Evolutionary conservation across 2,113 vertebrate genomes (phyloP).

Genomic region (Kryptolebias marmoratus): DNA sequence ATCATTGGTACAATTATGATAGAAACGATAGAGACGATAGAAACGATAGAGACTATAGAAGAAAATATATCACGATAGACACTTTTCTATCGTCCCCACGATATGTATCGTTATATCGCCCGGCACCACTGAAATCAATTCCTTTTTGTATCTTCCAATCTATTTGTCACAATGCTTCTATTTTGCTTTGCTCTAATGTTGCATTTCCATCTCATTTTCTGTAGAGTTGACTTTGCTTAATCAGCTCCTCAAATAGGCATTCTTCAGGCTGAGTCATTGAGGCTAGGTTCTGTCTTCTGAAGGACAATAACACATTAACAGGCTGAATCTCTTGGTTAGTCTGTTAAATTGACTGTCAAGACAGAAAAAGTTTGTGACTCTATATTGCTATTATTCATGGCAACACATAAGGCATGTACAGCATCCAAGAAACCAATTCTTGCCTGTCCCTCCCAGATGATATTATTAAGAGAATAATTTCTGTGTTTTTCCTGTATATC

Average conservation of each 20-base stretch:
- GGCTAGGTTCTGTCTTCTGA: not conserved
- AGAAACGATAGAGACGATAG: too few relatives aligned
- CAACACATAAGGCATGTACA: not conserved
- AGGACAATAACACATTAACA: not conserved
- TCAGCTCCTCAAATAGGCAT: not conserved
- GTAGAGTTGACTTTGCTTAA: conserved; percentile 20
- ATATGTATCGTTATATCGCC: too few relatives aligned
- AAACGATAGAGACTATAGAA: too few relatives aligned
- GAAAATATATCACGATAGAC: too few relatives aligned
- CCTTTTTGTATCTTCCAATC: not conserved
- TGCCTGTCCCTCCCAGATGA: conserved; percentile 3
- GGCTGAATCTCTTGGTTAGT: not conserved
- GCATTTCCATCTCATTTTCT: conserved; percentile 22
- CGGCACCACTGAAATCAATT: not conserved
- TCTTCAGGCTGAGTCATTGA: not conserved
- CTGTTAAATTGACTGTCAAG: conserved; percentile 23
- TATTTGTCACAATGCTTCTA: not conserved
- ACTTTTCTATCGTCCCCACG: too few relatives aligned
- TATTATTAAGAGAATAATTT: conserved; percentile 14
- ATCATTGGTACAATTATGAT: too few relatives aligned
- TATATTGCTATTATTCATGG: conserved; percentile 11
- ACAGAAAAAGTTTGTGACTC: conserved; percentile 13
- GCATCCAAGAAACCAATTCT: conserved; percentile 19
- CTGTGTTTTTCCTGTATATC: conserved; percentile 10
- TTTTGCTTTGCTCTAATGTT: not conserved